Evolutionary conservation across 2,888 invertebrate species (phyloP), one percentile per base, ranked within the genome.

Genomic region (Arrhopalites spinosus): DNA sequence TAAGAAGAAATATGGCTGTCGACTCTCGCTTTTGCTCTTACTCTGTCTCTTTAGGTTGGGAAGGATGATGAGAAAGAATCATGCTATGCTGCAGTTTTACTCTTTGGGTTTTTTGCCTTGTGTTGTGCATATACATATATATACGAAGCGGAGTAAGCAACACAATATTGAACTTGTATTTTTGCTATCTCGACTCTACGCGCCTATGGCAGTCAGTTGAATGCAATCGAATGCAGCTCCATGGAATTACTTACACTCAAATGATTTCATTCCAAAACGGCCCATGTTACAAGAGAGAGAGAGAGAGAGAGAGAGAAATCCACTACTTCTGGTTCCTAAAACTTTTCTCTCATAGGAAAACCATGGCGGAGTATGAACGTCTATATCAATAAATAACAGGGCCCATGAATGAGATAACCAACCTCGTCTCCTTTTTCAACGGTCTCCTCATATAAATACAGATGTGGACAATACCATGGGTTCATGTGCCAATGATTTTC

Each of bases 181-280:
- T n/a, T 47, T 30, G 29, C 53, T 53, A 47, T 70, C 68, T 61
- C 25, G 61, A 69, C 74, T 43, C 43, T 72, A 20, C 72, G 61
- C 59, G 61, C 59, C 61, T 63, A 63, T 72, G 72, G 72, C 63
- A 72, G 71, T 72, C 30, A 43, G 66, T 72, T 72, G 72, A 76
- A 76, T 76, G 76, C 71, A 76, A 67, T 76, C 76, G 72, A 76
- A 72, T 72, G 76, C 67, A 76, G 78, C 76, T 78, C 79, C 75
- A 74, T 68, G 77, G 77, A 78, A 89, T 90, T 90, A 90, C 87
- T 90, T 87, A 89, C 90, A 88, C 88, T 88, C 89, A 89, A 90
- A 90, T 89, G 90, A 89, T 88, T 89, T 89, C 89, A 89, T 90
- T 90, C 89, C 89, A 89, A 89, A 81, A 80, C 78, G 75, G 75